Percentiles rank a stretch among this genome's conserved stretches.
These are phyloP conservation scores for Pluvianellus socialis DNA, from an alignment of 2,113 vertebrate species.

Conservation along the genomic window DNA sequence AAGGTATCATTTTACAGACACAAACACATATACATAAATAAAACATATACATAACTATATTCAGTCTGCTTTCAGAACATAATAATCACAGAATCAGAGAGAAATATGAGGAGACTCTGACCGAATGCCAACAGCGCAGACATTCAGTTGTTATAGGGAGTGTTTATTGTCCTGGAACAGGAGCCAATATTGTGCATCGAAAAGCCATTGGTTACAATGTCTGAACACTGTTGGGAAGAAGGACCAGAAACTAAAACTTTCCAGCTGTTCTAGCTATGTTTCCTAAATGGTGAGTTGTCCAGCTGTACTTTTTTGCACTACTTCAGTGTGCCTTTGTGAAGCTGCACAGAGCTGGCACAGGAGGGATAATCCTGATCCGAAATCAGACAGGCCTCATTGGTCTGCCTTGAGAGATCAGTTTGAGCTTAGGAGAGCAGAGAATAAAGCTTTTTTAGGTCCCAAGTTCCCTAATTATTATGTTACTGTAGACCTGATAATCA, in stretches of 20 bases:
- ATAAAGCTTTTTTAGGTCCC: not conserved
- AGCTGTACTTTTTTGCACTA: not conserved
- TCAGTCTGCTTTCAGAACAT: not conserved
- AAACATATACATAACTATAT: not conserved
- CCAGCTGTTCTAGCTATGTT: not conserved
- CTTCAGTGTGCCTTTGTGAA: not conserved
- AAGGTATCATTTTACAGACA: not conserved
- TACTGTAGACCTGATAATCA: not conserved
- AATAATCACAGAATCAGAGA: not conserved
- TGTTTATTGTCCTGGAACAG: conserved; percentile 16
- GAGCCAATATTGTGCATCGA: conserved; percentile 23
- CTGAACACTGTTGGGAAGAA: not conserved
- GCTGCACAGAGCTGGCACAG: not conserved
- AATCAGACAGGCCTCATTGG: not conserved
- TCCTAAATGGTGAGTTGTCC: not conserved
- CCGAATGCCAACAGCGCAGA: not conserved
- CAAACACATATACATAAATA: not conserved
- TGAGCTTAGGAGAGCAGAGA: not conserved
- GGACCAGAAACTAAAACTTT: conserved; percentile 7
- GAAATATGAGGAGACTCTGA: not conserved
- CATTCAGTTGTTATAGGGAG: conserved; percentile 5
- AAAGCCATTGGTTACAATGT: conserved; percentile 14
- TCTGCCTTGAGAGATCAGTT: not conserved
- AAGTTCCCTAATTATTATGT: not conserved
- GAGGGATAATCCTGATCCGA: not conserved